Conservation (phyloP, 2,113 vertebrate species). For the Columba janthina region DNA sequence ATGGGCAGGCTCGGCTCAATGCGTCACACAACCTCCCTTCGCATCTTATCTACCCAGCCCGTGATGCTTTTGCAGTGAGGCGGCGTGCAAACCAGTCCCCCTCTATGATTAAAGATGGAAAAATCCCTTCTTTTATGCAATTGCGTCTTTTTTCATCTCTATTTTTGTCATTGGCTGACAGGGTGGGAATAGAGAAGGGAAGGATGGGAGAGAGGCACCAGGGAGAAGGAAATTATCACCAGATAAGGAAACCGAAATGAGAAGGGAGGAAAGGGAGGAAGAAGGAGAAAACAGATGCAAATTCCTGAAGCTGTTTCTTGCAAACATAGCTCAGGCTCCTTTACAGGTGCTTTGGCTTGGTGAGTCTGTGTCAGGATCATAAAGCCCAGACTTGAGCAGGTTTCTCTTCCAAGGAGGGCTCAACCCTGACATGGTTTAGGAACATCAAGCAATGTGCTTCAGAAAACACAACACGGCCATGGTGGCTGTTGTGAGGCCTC, state of each 20-base stretch:
- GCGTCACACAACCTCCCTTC: neutral
- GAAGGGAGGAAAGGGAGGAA: neutral
- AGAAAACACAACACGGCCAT: fast-evolving
- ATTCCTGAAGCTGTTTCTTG: neutral
- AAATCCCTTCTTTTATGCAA: neutral
- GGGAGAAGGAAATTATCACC: neutral
- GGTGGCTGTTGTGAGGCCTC: neutral
- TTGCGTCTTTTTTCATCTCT: constrained; percentile 6
- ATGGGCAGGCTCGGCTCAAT: neutral
- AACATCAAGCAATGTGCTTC: fast-evolving
- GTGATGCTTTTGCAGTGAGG: fast-evolving
- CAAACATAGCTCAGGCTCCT: neutral
- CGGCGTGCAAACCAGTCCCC: neutral
- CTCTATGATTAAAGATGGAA: neutral
- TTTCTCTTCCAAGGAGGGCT: neutral
- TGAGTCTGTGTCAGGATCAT: neutral
- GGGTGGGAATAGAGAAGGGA: constrained; percentile 5
- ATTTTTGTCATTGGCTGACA: constrained; percentile 26
- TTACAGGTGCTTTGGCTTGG: neutral
- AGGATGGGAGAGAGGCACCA: neutral
- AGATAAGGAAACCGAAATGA: neutral
- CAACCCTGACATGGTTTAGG: neutral
- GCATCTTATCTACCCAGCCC: neutral
- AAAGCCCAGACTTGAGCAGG: neutral
- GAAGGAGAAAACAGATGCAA: neutral